Conservation (phyloP, 2,113 vertebrate species). For the Oncorhynchus masou region DNA sequence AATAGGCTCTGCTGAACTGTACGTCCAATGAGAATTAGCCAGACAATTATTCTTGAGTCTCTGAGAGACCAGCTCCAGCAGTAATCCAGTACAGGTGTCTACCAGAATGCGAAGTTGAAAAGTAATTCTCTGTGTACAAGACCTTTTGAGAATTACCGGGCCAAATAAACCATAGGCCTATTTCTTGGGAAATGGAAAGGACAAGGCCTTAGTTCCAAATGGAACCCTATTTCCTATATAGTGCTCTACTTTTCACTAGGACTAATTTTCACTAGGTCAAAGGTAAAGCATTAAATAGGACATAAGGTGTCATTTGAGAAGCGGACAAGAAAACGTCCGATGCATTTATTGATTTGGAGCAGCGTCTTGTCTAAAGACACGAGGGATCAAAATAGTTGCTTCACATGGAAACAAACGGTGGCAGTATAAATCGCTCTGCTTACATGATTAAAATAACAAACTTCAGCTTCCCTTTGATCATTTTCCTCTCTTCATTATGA, state of each 20-base stretch:
- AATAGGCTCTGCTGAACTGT: background rate
- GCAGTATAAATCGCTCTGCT: background rate
- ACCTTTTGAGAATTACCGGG: background rate
- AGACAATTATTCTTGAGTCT: constrained; percentile 4
- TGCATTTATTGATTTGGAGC: background rate
- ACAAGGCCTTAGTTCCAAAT: too few species aligned
- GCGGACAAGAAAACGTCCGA: background rate
- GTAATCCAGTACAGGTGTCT: constrained; percentile 9
- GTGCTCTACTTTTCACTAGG: too few species aligned
- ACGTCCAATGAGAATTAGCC: background rate
- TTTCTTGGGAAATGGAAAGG: background rate
- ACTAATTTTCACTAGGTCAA: too few species aligned
- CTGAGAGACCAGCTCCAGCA: background rate
- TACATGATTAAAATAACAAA: background rate
- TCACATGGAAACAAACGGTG: background rate
- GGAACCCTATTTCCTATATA: too few species aligned
- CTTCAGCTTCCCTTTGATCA: background rate
- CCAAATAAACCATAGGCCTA: background rate
- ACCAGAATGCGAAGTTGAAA: background rate
- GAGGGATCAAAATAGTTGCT: background rate
- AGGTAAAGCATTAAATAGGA: too few species aligned
- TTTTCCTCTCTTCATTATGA: background rate
- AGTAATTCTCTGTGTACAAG: background rate
- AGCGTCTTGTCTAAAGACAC: background rate
- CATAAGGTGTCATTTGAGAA: too few species aligned